A percentile compares a stretch with the other conserved stretches of the same genome.
phyloP scores from a whole-genome alignment of 1,140 invertebrate genomes.

The Plutomurus gul region DNA sequence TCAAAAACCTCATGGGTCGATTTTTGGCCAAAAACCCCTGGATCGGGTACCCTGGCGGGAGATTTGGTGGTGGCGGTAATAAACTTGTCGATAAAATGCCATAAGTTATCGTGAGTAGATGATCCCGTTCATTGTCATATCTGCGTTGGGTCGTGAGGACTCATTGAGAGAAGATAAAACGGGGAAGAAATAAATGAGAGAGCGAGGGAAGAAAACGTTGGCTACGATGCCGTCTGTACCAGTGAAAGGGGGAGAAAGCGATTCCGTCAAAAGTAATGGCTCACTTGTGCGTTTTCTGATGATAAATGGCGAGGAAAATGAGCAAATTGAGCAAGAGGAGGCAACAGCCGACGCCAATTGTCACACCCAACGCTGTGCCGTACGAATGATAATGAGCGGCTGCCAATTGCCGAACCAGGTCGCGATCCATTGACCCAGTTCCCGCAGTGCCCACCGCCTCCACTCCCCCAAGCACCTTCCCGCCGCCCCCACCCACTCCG shows the following conservation, averaged over 20 bases:
- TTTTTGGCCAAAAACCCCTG: no score
- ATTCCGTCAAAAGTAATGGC: slow-evolving; percentile 26
- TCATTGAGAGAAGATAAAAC: slow-evolving; percentile 2
- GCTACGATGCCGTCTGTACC: neutral
- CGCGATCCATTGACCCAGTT: slow-evolving; percentile 65
- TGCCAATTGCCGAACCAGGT: slow-evolving; percentile 60
- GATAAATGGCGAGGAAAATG: slow-evolving; percentile 85
- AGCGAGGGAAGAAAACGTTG: neutral
- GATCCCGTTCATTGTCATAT: slow-evolving; percentile 18
- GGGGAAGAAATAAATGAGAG: neutral
- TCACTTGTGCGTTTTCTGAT: slow-evolving; percentile 63
- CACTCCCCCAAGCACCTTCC: slow-evolving; percentile 59
- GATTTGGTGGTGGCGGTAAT: neutral
- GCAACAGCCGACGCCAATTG: slow-evolving; percentile 83
- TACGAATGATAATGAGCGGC: slow-evolving; percentile 66
- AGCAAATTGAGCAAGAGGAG: slow-evolving; percentile 83
- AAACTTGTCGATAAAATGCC: slow-evolving; percentile 19
- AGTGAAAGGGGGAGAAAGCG: neutral
- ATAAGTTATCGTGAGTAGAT: neutral
- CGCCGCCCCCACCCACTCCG: slow-evolving; percentile 66
- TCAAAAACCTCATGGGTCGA: no score
- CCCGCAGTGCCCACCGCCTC: slow-evolving; percentile 60
- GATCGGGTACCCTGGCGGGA: no score
- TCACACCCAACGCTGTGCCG: slow-evolving; percentile 82
- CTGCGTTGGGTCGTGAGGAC: neutral